A percentile compares a stretch with the other conserved stretches of the same genome.
Conservation (phyloP, 2,113 vertebrate genomes). For the Spermophilus dauricus region DNA sequence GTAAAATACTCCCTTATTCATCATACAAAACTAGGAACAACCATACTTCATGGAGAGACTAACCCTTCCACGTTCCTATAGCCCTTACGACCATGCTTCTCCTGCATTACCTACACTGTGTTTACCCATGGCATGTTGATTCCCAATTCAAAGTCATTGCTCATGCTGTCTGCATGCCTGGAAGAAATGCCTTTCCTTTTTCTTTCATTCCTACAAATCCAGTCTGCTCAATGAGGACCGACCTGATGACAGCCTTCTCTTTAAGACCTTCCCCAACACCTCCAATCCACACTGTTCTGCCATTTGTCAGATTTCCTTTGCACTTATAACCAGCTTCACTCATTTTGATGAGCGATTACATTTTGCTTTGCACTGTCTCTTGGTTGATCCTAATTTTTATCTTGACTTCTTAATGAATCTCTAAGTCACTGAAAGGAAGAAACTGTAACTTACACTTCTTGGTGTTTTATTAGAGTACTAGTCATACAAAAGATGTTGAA, state of each 20-base stretch:
- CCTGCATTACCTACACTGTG: not conserved
- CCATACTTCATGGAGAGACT: not conserved
- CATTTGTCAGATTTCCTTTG: not conserved
- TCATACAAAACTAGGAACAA: not conserved
- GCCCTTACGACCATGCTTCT: not conserved
- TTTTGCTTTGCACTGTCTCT: not conserved
- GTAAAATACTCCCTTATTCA: not conserved
- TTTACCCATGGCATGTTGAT: not conserved
- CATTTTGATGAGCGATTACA: not conserved
- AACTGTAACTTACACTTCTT: not conserved
- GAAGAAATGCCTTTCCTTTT: not conserved
- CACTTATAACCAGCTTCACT: not conserved
- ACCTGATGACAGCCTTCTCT: not conserved
- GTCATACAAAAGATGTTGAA: constrained; percentile 7
- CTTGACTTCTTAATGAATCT: not conserved
- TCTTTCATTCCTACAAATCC: not conserved
- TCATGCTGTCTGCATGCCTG: not conserved
- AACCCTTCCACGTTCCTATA: not conserved
- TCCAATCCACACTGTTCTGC: not conserved
- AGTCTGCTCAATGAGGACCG: not conserved
- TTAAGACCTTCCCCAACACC: not conserved
- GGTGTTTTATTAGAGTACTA: not conserved
- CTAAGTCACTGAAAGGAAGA: not conserved
- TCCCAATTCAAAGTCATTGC: not conserved
- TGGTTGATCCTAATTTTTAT: not conserved